phyloP scores from a whole-genome alignment of 2,113 vertebrate genomes.

The Sinocyclocheilus anshuiensis region DNA sequence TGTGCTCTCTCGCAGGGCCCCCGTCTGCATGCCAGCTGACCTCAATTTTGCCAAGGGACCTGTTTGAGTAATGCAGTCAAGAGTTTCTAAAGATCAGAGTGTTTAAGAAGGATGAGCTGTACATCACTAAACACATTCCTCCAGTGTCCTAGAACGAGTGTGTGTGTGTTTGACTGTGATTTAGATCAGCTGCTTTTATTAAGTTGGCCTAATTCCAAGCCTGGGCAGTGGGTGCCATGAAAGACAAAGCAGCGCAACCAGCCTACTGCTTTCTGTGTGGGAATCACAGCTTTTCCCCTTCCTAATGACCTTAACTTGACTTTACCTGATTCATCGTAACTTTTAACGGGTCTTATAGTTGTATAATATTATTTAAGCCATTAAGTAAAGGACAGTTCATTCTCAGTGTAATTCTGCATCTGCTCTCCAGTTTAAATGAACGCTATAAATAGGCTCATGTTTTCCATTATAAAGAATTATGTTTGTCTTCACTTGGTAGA shows the following conservation, averaged over 20 bases:
- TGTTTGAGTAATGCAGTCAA: conserved; percentile 49
- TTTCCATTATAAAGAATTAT: background rate
- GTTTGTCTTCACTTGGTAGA: background rate
- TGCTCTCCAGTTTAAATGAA: background rate
- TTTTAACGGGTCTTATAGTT: background rate
- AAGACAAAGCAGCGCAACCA: conserved; percentile 31
- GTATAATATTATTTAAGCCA: background rate
- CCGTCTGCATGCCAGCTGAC: conserved; percentile 46
- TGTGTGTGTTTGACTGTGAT: conserved; percentile 44
- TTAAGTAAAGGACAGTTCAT: background rate
- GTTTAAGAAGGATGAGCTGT: conserved; percentile 59
- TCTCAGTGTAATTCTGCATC: background rate
- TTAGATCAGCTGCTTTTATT: conserved; percentile 51
- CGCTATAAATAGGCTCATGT: background rate
- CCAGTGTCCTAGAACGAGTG: conserved; percentile 39
- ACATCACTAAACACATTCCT: conserved; percentile 53
- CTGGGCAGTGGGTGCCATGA: background rate
- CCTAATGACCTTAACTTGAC: conserved; percentile 2
- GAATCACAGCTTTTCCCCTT: conserved; percentile 38
- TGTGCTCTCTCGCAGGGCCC: conserved; percentile 42
- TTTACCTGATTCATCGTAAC: background rate
- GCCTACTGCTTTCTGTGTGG: conserved; percentile 32
- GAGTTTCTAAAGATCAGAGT: conserved; percentile 58
- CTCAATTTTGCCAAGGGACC: conserved; percentile 49
- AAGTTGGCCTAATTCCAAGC: conserved; percentile 44